Base-by-base conservation (phyloP, 2,113 vertebrate genomes). In the Mixornis gularis region DNA sequence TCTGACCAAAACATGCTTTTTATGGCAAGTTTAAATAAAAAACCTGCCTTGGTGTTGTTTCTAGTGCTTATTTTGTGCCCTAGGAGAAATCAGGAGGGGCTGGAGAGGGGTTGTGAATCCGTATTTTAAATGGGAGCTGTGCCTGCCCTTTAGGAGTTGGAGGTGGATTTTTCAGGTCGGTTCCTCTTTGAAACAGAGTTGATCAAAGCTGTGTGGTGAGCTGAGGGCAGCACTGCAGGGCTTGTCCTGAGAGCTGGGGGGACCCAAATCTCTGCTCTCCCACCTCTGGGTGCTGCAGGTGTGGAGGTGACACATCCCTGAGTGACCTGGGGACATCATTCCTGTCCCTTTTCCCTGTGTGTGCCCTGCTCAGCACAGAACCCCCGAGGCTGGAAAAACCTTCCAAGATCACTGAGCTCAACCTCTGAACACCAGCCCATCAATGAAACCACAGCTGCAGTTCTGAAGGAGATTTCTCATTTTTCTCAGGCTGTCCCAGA, bases 351-450 rank as follows among this genome's bases (percentile, higher is more conserved):
- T 17, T 20, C 36, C 29, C 44, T 8, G 10, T 3, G 4, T 10
- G 4, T 4, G 56, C 9, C 43, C 17, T 21, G 52, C 1, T 1
- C 12, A 32, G 36, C 6, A 0, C 16, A 14, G 38, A 25, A 9
- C 1, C 6, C 25, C 34, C 2, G 25, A 7, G 44, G 22, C 0
- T 6, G 12, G 32, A 6, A 29, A 6, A 29, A n/a, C 3, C 16
- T 10, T 14, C 77, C 38, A 3, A 9, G 18, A 14, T 8, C 52
- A 17, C 3, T 0, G 4, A 32, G 32, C 18, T 14, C n/a, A 9
- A 0, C 64, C 12, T 52, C 3, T 24, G 27, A 19, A 4, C 63
- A 18, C 27, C 55, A 6, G 13, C 34, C 38, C 7, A 10, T 0
- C 7, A 24, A 0, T 10, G 1, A 19, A 38, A 69, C 34, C 10